phyloP scores from a whole-genome alignment of 2,113 vertebrate species.

The Cygnus atratus region DNA sequence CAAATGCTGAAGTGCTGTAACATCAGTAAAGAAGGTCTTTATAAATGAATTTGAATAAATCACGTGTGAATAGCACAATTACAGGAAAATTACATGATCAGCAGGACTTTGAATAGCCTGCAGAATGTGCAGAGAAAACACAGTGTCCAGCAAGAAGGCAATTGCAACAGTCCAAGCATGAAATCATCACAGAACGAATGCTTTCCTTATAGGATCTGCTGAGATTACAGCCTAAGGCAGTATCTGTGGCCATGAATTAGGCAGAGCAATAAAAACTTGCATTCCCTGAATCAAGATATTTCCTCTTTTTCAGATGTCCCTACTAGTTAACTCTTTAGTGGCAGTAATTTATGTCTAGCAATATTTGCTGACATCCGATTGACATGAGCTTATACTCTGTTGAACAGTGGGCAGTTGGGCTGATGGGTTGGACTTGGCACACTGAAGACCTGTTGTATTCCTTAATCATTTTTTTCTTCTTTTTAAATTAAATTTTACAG shows the following conservation, averaged over 20 bases:
- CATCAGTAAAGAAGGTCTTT: background rate
- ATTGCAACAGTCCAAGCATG: background rate
- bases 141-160: background rate
- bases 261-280: background rate
- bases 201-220: background rate
- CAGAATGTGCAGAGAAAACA: background rate
- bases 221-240: slow-evolving; percentile 1
- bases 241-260: background rate
- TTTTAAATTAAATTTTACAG: background rate
- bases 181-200: slow-evolving; percentile 19
- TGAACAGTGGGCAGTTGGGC: background rate
- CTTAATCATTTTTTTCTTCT: background rate
- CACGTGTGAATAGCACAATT: background rate
- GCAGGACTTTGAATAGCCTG: background rate
- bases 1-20: background rate
- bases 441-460: background rate
- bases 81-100: background rate
- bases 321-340: background rate
- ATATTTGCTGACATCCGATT: background rate
- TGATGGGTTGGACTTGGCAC: background rate
- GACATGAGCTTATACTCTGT: background rate
- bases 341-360: background rate
- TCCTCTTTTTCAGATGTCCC: background rate
- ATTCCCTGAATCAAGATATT: background rate
- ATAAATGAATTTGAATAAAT: background rate